Percentiles rank a stretch among this genome's conserved stretches.
These are phyloP conservation scores for Umimayanthus kanabou DNA, from an alignment of 92 coral and sea anemone species.

Conservation along the genomic window DNA sequence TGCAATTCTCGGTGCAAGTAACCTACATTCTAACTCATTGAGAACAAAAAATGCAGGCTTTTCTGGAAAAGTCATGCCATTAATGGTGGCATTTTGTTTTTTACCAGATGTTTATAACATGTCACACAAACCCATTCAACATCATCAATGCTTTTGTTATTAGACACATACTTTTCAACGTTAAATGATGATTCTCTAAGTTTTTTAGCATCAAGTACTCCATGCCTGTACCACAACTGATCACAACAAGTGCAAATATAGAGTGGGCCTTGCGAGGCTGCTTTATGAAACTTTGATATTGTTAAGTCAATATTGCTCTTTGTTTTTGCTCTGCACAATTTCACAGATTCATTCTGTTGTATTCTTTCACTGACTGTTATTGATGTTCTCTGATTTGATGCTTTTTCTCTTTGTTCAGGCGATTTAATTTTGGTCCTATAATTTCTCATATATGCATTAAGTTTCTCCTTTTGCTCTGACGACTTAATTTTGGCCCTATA, in stretches of 20 bases:
- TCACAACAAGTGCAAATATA: too few relatives aligned
- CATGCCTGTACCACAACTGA: constrained; percentile 69
- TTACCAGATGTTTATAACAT: too few relatives aligned
- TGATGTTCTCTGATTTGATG: too few relatives aligned
- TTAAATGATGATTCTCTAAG: constrained; percentile 46
- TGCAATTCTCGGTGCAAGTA: too few relatives aligned
- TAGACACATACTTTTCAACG: constrained; percentile 3
- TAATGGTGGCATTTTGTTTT: constrained; percentile 41
- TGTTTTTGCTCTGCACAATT: too few relatives aligned
- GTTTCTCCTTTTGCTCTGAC: constrained; percentile 11
- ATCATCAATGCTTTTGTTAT: constrained; percentile 34
- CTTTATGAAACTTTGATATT: constrained; percentile 60
- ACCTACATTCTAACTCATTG: too few relatives aligned
- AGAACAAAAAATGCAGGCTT: constrained; percentile 27
- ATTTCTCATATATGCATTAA: constrained; percentile 7
- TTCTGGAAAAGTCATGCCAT: constrained; percentile 44
- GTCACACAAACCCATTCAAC: constrained; percentile 53
- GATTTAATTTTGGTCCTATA: constrained; percentile 1
- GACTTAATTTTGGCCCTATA: too few relatives aligned
- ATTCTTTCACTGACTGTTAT: too few relatives aligned
- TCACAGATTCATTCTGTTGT: too few relatives aligned
- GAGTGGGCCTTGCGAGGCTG: too few relatives aligned
- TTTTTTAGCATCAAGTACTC: constrained; percentile 46
- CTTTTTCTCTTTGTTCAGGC: constrained; percentile 15
- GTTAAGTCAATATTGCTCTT: constrained; percentile 26